These are phyloP conservation scores for Rhinoptilus africanus DNA, from an alignment of 2,113 vertebrate species.

Conservation along the genomic window DNA sequence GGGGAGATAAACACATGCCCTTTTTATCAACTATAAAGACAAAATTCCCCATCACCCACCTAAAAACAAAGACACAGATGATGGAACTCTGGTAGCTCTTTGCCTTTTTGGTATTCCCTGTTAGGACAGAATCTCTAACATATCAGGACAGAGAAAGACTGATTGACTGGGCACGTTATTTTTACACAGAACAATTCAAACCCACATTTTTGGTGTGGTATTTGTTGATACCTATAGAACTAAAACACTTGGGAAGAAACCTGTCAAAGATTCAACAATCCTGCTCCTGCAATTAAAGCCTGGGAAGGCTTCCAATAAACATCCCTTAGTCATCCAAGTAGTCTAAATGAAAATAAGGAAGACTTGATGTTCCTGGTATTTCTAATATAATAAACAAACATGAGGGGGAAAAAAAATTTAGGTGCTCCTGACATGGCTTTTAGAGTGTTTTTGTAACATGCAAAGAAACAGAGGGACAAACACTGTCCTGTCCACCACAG, in stretches of 20 bases:
- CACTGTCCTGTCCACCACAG: background rate
- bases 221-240: conserved; percentile 37
- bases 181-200: background rate
- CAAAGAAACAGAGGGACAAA: background rate
- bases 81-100: background rate
- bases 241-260: conserved; percentile 22
- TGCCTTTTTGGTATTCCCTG: background rate
- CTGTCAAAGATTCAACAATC: conserved; percentile 39
- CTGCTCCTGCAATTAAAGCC: conserved; percentile 20
- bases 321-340: conserved; percentile 48
- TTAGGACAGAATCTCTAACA: background rate
- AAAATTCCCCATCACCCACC: background rate
- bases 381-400: conserved; percentile 45
- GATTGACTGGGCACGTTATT: background rate
- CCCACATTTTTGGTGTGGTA: background rate
- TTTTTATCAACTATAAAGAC: background rate
- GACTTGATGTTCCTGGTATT: conserved; percentile 38
- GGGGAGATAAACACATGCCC: background rate
- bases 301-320: conserved; percentile 50
- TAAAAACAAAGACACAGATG: background rate
- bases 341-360: conserved; percentile 35
- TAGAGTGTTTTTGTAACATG: background rate
- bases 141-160: background rate
- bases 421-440: background rate
- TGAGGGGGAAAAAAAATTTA: background rate